phyloP scores from a whole-genome alignment of 2,797 vertebrate species.

The Coregonus ussuriensis region DNA sequence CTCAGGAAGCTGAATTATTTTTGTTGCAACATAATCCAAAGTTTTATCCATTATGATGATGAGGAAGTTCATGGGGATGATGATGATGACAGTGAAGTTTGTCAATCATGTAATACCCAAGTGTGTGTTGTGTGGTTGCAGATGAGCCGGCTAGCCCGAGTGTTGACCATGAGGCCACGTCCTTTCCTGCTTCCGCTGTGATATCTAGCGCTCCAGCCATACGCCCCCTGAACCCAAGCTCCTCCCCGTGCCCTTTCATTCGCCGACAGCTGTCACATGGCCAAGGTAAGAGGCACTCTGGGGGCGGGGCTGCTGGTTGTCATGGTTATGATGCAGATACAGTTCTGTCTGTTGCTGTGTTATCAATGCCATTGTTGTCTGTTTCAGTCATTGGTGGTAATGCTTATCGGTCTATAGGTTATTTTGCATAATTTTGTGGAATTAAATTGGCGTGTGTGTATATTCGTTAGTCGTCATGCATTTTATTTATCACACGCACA shows the following conservation, averaged over 20 bases:
- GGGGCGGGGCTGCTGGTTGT: background rate
- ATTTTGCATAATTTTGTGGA: too few species aligned
- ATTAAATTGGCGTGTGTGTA: too few species aligned
- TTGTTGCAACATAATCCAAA: background rate
- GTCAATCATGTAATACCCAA: too few species aligned
- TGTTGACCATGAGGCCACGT: slow-evolving; percentile 87
- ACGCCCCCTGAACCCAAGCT: slow-evolving; percentile 79
- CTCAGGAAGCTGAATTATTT: background rate
- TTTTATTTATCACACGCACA: too few species aligned
- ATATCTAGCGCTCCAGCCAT: slow-evolving; percentile 86
- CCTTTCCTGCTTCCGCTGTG: slow-evolving; percentile 93
- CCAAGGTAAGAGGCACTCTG: slow-evolving; percentile 80
- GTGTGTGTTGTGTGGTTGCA: slow-evolving; percentile 58
- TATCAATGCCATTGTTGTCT: background rate
- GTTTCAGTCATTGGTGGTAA: background rate
- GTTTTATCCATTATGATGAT: background rate
- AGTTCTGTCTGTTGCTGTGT: too few species aligned
- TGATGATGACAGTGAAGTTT: background rate
- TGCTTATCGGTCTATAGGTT: too few species aligned
- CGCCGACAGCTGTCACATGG: slow-evolving; percentile 95
- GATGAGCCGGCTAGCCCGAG: slow-evolving; percentile 97
- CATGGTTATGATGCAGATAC: too few species aligned
- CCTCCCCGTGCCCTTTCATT: slow-evolving; percentile 86
- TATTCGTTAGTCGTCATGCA: too few species aligned
- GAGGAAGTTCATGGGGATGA: background rate